A percentile compares a stretch with the other conserved stretches of the same genome.
Evolutionary conservation across 2,797 vertebrate genomes (phyloP).

Genomic region (Carapus acus): DNA sequence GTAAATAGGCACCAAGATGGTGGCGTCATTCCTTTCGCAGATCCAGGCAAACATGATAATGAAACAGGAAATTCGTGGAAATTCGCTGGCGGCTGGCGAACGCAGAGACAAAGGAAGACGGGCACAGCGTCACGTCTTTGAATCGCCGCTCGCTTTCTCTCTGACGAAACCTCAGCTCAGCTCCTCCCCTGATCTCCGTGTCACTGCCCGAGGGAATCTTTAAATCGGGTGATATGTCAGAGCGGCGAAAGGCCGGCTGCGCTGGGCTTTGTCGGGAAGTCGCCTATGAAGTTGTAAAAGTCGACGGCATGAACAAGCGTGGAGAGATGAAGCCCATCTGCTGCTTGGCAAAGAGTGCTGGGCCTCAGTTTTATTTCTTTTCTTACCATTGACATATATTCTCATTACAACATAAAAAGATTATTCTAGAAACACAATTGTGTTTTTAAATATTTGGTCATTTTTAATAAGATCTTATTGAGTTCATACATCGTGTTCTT

Average conservation of each 20-base stretch:
- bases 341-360: too few species aligned
- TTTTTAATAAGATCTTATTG: too few species aligned
- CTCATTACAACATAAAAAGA: too few species aligned
- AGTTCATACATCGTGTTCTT: too few species aligned
- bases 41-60: too few species aligned
- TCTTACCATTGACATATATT: too few species aligned
- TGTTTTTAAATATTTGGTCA: too few species aligned
- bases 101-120: constrained; percentile 13
- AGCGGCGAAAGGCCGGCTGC: constrained; percentile 53
- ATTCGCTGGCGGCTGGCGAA: too few species aligned
- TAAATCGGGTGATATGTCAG: constrained; percentile 70
- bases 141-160: constrained; percentile 62
- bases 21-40: constrained; percentile 10
- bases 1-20: background rate
- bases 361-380: too few species aligned
- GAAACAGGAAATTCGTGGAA: constrained; percentile 37
- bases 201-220: constrained; percentile 61
- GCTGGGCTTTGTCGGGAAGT: constrained; percentile 64
- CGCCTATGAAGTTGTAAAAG: constrained; percentile 66
- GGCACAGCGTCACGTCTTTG: constrained; percentile 27
- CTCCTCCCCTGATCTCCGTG: constrained; percentile 59
- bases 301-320: constrained; percentile 62
- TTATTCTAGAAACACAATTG: too few species aligned
- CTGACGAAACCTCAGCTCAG: constrained; percentile 55
- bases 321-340: constrained; percentile 59